Evolutionary conservation across 1,140 invertebrate genomes (phyloP).

Genomic region (Drosophila littoralis): DNA sequence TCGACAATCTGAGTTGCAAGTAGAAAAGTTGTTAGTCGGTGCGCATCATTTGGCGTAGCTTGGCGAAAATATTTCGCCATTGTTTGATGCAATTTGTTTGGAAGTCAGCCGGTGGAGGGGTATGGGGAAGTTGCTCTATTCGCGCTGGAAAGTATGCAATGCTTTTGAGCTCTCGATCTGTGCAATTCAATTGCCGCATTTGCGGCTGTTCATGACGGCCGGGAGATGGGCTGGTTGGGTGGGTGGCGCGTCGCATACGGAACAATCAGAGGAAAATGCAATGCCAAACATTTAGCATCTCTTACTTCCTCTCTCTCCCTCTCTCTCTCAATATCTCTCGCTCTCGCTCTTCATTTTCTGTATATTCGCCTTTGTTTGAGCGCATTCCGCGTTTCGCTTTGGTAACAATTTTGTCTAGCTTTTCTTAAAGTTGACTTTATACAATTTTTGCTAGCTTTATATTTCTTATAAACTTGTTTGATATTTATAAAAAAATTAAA

Average conservation of each 20-base stretch:
- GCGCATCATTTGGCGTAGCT: constrained; percentile 40
- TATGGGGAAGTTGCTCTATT: constrained; percentile 14
- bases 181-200: constrained; percentile 71
- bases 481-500: no score
- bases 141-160: constrained; percentile 67
- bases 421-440: constrained; percentile 2
- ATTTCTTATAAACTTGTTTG: no score
- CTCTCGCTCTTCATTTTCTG: background rate
- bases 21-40: constrained; percentile 45
- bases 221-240: no score
- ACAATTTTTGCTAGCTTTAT: no score
- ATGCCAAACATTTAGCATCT: constrained; percentile 52
- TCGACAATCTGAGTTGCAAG: constrained; percentile 60
- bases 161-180: constrained; percentile 68
- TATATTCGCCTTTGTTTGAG: constrained; percentile 19
- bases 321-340: background rate
- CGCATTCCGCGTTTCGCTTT: constrained; percentile 29
- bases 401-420: background rate
- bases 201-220: constrained; percentile 36
- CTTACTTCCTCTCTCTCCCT: background rate
- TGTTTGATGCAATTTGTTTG: constrained; percentile 60
- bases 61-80: constrained; percentile 66
- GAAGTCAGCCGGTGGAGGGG: background rate
- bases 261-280: constrained; percentile 31
- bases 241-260: background rate